Evolutionary conservation across 2,797 vertebrate genomes (phyloP).

Genomic region (Artibeus lituratus): DNA sequence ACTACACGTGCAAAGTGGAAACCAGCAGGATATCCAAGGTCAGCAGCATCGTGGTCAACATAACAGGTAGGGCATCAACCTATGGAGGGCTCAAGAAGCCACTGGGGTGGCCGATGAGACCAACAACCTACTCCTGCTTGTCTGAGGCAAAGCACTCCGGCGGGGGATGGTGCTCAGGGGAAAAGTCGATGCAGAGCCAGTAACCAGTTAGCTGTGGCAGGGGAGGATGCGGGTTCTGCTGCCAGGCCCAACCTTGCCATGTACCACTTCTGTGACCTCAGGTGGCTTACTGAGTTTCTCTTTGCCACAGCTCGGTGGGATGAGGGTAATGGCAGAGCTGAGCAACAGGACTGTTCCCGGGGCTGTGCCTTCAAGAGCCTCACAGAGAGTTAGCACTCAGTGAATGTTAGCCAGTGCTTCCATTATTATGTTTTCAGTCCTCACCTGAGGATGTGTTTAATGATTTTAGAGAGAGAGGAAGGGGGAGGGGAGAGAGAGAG

Average conservation of each 20-base stretch:
- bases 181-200: background rate
- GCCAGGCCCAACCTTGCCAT: background rate
- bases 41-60: conserved; percentile 73
- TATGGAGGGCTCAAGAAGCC: fast-evolving
- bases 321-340: too few species aligned
- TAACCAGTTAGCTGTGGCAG: background rate
- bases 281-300: background rate
- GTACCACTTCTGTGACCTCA: background rate
- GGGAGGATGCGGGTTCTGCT: background rate
- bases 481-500: background rate
- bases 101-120: background rate
- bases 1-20: conserved; percentile 84
- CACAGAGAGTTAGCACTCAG: background rate
- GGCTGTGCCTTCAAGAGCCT: background rate
- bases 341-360: background rate
- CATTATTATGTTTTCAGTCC: too few species aligned
- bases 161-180: background rate
- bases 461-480: background rate
- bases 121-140: background rate
- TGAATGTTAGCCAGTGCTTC: background rate
- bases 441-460: too few species aligned
- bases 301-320: background rate
- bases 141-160: background rate
- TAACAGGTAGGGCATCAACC: conserved; percentile 76
- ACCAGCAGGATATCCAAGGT: conserved; percentile 80